Evolutionary conservation across 2,888 invertebrate species (phyloP), one percentile per base, ranked within the genome.

Genomic region (Tipula lateralis): DNA sequence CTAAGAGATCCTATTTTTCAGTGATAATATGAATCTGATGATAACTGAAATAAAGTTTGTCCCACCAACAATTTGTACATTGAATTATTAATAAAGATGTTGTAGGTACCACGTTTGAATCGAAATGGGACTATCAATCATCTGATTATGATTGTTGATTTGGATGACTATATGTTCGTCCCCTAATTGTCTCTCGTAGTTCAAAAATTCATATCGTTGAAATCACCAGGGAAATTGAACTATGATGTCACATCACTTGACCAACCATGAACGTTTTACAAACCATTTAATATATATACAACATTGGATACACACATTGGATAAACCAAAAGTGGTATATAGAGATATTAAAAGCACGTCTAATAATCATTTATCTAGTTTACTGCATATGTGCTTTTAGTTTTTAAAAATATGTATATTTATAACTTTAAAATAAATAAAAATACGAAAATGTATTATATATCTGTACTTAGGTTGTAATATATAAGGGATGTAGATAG

Each of bases 361-460:
- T 66, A 66, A 66, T 66, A 66, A 24, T 66, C 66, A 66, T 66
- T 66, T 66, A 66, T 66, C 66, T 66, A 66, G 66, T 66, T 66
- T 24, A 66, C 24, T 66, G 66, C 66, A 66, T 66, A 66, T 66
- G 66, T 66, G 66, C 66, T 66, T 66, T 66, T 9, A 12, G 66
- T 9, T 66, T 66, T 66, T 66, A 24, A 66, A 66, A 66, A 66
- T 24, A 9, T 66, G 7, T 66, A 24, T 12, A 24, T 66, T 24
- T 66, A 66, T 66, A 66, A 66, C 66, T 66, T 24, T 24, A 66
- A 24, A 66, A 66, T 19, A 66, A 66, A 66, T 24, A 66, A 66
- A 66, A 66, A 66, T 66, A 66, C 24, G 19, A 4, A 24, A 24
- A 24, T 50, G 16, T 16, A n/a, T n/a, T n/a, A n/a, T 3, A 32